Conservation (phyloP, 2,113 vertebrate species). For the Regulus satrapa region DNA sequence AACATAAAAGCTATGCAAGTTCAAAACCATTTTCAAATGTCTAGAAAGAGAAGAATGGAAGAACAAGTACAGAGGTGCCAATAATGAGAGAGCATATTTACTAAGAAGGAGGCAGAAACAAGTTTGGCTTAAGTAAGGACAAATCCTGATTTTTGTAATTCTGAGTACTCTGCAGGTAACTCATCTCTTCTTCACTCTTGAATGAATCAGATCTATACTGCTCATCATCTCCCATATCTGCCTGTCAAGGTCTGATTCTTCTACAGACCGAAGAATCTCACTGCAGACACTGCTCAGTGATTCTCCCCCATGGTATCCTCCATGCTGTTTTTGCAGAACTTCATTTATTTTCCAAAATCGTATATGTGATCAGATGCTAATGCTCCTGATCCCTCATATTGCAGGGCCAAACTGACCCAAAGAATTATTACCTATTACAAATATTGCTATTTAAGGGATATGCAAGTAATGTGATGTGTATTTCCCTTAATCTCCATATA, state of each 20-base stretch:
- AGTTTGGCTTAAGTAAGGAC: neutral
- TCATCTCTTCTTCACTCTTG: neutral
- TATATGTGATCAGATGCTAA: fast-evolving
- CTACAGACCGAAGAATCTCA: no score
- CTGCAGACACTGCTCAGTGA: neutral
- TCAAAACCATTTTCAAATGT: neutral
- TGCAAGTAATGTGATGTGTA: neutral
- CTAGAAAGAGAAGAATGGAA: neutral
- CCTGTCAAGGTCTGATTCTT: neutral
- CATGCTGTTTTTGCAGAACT: neutral
- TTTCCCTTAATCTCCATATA: neutral
- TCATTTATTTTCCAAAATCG: neutral
- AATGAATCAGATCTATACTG: neutral
- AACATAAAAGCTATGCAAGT: neutral
- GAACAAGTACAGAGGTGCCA: neutral
- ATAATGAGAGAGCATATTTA: neutral
- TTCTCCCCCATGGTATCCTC: neutral
- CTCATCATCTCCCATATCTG: neutral
- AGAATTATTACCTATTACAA: neutral
- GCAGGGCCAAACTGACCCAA: neutral
- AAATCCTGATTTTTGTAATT: neutral
- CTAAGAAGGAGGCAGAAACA: neutral
- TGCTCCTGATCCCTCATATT: neutral
- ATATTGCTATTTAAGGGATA: neutral
- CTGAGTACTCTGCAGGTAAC: neutral